These are phyloP conservation scores for Clarias batrachus DNA, from an alignment of 2,113 vertebrate species.

Conservation along the genomic window DNA sequence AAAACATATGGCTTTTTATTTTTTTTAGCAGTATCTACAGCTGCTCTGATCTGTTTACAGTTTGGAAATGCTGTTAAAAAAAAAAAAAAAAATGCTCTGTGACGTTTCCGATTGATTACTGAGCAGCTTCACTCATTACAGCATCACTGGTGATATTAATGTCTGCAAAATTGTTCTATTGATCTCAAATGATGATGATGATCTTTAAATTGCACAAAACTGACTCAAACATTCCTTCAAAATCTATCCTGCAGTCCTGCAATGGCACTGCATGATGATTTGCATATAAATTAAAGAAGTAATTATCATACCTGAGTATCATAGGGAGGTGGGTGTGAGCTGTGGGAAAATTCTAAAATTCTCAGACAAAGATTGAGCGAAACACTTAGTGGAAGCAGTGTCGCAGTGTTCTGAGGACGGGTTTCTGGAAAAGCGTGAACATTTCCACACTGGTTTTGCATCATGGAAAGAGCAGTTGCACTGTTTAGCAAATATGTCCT, in stretches of 20 bases:
- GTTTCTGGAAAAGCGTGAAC: not conserved
- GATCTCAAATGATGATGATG: too few species aligned
- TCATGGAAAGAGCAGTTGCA: not conserved
- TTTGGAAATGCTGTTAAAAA: not conserved
- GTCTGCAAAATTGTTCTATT: too few species aligned
- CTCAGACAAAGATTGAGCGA: not conserved
- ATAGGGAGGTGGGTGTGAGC: not conserved
- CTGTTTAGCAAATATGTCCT: not conserved
- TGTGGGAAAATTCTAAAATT: not conserved
- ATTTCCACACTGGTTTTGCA: not conserved
- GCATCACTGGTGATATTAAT: too few species aligned
- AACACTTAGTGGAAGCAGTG: not conserved
- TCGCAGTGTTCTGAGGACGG: not conserved
- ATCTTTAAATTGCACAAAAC: not conserved
- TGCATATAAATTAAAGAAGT: not conserved
- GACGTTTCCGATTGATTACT: not conserved
- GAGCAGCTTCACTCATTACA: too few species aligned
- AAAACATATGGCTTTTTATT: slow-evolving; percentile 7
- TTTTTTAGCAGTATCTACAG: not conserved
- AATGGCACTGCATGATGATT: not conserved
- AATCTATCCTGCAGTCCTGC: not conserved
- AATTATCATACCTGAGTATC: not conserved
- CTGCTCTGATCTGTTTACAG: not conserved
- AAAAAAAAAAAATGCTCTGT: not conserved
- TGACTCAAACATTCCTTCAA: too few species aligned